Percentiles rank a stretch among this genome's conserved stretches.
Conservation (phyloP, 1,140 invertebrate genomes). For the Epicauta chinensis region DNA sequence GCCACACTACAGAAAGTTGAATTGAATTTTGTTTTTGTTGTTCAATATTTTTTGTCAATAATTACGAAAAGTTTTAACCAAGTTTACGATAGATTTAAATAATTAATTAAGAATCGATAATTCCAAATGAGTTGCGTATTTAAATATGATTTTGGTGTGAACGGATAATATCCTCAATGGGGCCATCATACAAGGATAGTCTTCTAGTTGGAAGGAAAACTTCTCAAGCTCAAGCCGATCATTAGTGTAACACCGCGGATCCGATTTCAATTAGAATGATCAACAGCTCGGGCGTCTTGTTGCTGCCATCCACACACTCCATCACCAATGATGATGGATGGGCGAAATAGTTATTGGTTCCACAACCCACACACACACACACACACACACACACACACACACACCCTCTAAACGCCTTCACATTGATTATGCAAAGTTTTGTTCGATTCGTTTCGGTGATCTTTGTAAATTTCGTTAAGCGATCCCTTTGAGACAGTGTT, state of each 20-base stretch:
- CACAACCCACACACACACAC: no score
- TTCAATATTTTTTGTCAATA: no score
- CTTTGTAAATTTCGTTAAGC: slow-evolving; percentile 12
- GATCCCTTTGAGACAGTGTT: slow-evolving; percentile 1
- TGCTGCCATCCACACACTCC: slow-evolving; percentile 30
- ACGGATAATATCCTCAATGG: slow-evolving; percentile 31
- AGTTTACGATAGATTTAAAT: slow-evolving; percentile 18
- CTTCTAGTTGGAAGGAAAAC: slow-evolving; percentile 16
- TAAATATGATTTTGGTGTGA: slow-evolving; percentile 21
- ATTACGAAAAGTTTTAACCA: neutral
- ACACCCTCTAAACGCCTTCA: neutral
- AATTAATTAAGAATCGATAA: slow-evolving; percentile 32
- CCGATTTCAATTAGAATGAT: slow-evolving; percentile 38
- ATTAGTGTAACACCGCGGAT: slow-evolving; percentile 30
- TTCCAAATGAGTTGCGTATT: slow-evolving; percentile 23
- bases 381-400: no score
- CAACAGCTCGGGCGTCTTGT: slow-evolving; percentile 33
- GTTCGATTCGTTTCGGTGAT: no score
- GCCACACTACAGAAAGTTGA: no score
- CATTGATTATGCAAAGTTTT: slow-evolving; percentile 1
- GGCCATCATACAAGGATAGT: slow-evolving; percentile 24
- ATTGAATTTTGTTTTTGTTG: no score
- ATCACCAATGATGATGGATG: slow-evolving; percentile 34
- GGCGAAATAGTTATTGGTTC: no score
- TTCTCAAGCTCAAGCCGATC: slow-evolving; percentile 24